Percentiles rank a stretch among this genome's conserved stretches.
Evolutionary conservation across 2,113 vertebrate species (phyloP).

Genomic region (Brachionichthys hirsutus): DNA sequence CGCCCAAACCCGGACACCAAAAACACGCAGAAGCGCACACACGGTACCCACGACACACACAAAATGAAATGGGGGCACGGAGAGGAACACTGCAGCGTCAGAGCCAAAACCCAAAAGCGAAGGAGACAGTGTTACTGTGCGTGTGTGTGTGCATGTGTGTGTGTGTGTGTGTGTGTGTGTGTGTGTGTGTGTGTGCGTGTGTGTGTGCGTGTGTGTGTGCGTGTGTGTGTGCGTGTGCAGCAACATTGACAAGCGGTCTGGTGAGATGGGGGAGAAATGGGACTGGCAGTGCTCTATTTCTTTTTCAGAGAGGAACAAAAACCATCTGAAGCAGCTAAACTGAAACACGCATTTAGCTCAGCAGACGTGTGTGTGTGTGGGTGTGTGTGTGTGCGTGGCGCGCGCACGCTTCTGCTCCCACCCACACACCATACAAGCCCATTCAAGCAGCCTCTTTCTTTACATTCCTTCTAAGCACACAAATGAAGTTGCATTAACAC

Average conservation of each 20-base stretch:
- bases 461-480: constrained; percentile 36
- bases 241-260: constrained; percentile 1
- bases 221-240: background rate
- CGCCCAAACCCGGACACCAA: constrained; percentile 24
- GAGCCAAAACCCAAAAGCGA: constrained; percentile 42
- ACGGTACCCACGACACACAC: constrained; percentile 24
- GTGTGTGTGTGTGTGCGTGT: background rate
- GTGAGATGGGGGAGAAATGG: constrained; percentile 10
- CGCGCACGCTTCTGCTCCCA: no score
- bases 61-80: constrained; percentile 46
- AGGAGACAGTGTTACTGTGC: constrained; percentile 10
- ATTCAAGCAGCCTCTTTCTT: constrained; percentile 50
- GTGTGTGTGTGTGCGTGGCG: background rate
- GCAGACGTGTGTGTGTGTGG: constrained; percentile 29
- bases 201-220: constrained; percentile 2
- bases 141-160: background rate
- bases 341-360: constrained; percentile 43
- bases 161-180: constrained; percentile 2
- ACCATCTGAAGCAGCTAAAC: constrained; percentile 14
- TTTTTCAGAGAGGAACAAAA: constrained; percentile 29
- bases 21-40: constrained; percentile 11
- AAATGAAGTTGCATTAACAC: constrained; percentile 53
- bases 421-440: constrained; percentile 57
- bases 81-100: constrained; percentile 45
- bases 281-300: constrained; percentile 32